Percentiles rank a stretch among this genome's conserved stretches.
These are phyloP conservation scores for Crocidura indochinensis DNA, from an alignment of 2,797 vertebrate genomes.

Conservation along the genomic window DNA sequence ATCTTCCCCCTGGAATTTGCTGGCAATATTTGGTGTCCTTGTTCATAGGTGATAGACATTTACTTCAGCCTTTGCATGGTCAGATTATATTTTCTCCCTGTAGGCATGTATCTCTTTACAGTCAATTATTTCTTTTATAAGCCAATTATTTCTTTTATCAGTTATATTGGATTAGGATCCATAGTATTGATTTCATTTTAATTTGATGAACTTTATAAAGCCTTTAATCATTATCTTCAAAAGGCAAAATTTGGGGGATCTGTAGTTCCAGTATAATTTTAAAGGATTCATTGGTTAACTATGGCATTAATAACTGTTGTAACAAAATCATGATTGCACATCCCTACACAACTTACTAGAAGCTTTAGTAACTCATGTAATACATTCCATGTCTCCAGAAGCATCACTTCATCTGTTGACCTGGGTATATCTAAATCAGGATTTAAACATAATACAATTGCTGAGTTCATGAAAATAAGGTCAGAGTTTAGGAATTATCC, in stretches of 20 bases:
- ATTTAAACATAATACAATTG: conserved; percentile 38
- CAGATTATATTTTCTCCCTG: neutral
- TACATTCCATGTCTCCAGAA: conserved; percentile 52
- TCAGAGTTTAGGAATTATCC: neutral
- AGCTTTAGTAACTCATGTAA: conserved; percentile 64
- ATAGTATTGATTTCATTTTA: conserved; percentile 37
- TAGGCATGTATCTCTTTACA: neutral
- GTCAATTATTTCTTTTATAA: conserved; percentile 53
- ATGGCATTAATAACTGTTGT: neutral
- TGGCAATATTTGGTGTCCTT: neutral
- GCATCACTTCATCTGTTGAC: conserved; percentile 30
- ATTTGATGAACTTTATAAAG: conserved; percentile 28
- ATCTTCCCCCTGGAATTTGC: neutral
- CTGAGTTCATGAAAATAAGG: conserved; percentile 6
- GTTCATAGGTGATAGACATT: neutral
- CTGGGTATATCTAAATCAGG: conserved; percentile 80
- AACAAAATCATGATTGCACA: neutral
- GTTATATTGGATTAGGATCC: conserved; percentile 2
- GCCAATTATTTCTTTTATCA: conserved; percentile 22
- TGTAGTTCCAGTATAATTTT: neutral
- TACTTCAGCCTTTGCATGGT: neutral
- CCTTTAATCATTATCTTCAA: conserved; percentile 5
- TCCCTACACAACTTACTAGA: conserved; percentile 68
- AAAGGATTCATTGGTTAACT: neutral
- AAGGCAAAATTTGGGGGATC: neutral